phyloP scores from a whole-genome alignment of 2,113 vertebrate species.

The Microcebus murinus region DNA sequence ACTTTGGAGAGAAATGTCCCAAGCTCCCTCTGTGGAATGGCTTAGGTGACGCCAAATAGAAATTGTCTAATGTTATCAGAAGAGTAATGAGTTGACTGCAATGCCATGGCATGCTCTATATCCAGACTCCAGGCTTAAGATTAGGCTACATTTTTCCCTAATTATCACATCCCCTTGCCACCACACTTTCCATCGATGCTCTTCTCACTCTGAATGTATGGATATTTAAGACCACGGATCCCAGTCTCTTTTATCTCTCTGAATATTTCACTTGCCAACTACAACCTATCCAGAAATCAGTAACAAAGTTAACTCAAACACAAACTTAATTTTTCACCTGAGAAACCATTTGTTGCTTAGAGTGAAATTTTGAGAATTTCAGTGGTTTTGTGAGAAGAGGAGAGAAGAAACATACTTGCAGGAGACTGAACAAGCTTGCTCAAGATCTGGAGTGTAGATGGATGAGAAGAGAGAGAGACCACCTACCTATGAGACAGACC shows the following conservation, averaged over 20 bases:
- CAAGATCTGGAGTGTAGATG: fast-evolving
- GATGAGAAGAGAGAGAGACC: not conserved
- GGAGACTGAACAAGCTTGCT: fast-evolving
- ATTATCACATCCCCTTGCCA: not conserved
- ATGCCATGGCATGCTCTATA: fast-evolving
- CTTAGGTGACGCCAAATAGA: not conserved
- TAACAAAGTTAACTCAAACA: not conserved
- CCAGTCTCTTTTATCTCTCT: not conserved
- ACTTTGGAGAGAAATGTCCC: not conserved
- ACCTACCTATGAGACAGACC: fast-evolving
- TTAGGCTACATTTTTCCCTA: fast-evolving
- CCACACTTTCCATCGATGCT: fast-evolving
- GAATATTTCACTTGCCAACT: not conserved
- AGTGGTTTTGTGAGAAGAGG: not conserved
- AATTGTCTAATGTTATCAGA: too few species aligned
- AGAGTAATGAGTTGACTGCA: fast-evolving
- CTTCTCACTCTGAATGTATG: fast-evolving
- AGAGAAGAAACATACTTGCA: not conserved
- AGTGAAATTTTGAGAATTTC: not conserved
- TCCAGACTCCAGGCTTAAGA: fast-evolving
- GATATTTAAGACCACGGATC: too few species aligned
- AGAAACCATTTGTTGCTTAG: not conserved
- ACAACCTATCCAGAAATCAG: not conserved
- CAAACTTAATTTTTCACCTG: not conserved
- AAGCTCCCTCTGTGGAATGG: fast-evolving